Evolutionary conservation across 2,113 vertebrate species (phyloP), one percentile per base, ranked within the genome.

Genomic region (Crotalus viridis): DNA sequence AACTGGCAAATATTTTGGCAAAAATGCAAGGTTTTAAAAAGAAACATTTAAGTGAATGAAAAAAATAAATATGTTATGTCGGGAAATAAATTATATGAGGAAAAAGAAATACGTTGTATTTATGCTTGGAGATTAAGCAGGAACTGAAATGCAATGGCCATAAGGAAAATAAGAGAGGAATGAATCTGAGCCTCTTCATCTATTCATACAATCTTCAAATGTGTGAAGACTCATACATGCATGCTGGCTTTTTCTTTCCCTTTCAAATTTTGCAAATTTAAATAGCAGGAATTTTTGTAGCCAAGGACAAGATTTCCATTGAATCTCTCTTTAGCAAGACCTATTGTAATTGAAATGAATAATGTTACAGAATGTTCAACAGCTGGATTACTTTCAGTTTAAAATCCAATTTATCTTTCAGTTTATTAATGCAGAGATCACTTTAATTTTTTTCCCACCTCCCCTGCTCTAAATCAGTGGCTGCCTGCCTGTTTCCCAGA

Each of bases 21-120:
- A 89, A 89, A 89, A 69, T 33, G 28, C 28, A 89, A 5, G 1
- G 33, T 89, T 13, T n/a, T 2, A 61, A 7, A 24, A 17, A 96
- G 88, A 91, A 95, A 95, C 93, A 86, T 64, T 96, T 90, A 89
- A 94, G 61, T 39, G 2, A 0, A 0, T 86, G 3, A 55, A 85
- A n/a, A 51, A 55, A 55, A 85, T 4, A 19, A 33, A 26, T 19
- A 43, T 0, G 7, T 81, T 81, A 81, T 21, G 33, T 81, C 2
- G 15, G 33, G 33, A 39, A 81, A 81, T 81, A 39, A 81, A 81
- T 81, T 8, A 9, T 81, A 81, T 1, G 6, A 33, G 28, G 5
- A 81, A 39, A 81, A 39, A 3, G 69, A 28, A 5, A 74, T 74
- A 33, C 2, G n/a, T 33, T 33, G 33, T 33, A 74, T 74, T 74